Conservation (phyloP, 2,888 invertebrate genomes). For the Torymus texanus region DNA sequence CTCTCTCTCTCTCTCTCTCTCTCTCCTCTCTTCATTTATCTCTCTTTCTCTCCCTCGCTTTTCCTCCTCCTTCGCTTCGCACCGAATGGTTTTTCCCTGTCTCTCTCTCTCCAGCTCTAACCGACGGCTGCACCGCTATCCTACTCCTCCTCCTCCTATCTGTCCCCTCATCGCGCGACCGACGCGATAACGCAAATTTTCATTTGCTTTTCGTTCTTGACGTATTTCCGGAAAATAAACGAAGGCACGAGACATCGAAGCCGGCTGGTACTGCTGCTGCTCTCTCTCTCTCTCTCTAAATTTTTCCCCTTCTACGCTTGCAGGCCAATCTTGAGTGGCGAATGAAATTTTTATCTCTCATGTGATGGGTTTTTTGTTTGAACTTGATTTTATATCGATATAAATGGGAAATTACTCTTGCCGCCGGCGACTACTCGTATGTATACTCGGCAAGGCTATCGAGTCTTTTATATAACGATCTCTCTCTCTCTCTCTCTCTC, state of each 20-base stretch:
- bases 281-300: background rate
- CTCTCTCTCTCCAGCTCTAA: conserved; percentile 9
- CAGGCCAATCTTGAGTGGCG: conserved; percentile 13
- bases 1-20: conserved; percentile 11
- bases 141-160: background rate
- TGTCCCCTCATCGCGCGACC: background rate
- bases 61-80: conserved; percentile 24
- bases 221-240: conserved; percentile 51
- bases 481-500: background rate
- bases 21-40: conserved; percentile 12
- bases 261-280: background rate
- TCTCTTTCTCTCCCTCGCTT: conserved; percentile 29
- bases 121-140: no score
- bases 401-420: background rate
- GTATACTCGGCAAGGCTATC: no score
- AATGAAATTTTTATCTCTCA: conserved; percentile 26
- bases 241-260: background rate
- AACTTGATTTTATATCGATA: background rate
- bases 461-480: no score
- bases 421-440: no score
- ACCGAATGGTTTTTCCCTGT: background rate
- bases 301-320: conserved; percentile 10
- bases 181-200: conserved; percentile 34
- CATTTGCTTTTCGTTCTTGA: conserved; percentile 45
- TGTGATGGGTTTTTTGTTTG: conserved; percentile 28